These are phyloP conservation scores for Hirudinaria manillensis DNA, from an alignment of 2,888 invertebrate species.

Conservation along the genomic window DNA sequence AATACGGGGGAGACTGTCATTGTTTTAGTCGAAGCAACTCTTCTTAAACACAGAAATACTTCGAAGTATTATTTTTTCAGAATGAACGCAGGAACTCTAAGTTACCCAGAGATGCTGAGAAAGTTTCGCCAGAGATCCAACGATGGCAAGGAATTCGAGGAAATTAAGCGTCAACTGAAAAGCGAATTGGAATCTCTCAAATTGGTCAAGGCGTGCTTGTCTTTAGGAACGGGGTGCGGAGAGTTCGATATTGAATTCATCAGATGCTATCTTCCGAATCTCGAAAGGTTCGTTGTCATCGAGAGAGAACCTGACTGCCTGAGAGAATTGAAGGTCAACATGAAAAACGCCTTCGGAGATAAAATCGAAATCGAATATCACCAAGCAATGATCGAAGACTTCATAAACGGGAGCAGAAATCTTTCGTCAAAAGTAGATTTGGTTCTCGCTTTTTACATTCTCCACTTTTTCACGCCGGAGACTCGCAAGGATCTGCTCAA, in stretches of 20 bases:
- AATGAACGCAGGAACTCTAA: no score
- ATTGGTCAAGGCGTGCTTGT: background rate
- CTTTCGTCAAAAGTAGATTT: background rate
- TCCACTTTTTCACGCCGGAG: background rate
- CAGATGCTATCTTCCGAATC: conserved; percentile 1
- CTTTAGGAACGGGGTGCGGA: conserved; percentile 5
- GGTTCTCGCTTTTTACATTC: background rate
- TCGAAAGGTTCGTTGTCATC: background rate
- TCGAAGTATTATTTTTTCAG: no score
- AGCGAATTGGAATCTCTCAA: background rate
- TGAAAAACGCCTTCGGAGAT: background rate
- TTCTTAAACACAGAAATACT: no score
- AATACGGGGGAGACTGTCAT: no score
- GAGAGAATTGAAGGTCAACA: background rate
- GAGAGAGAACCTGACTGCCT: conserved; percentile 12
- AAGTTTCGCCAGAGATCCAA: background rate
- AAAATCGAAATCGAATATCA: background rate
- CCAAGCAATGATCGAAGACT: conserved; percentile 7
- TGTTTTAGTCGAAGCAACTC: no score
- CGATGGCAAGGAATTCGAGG: background rate
- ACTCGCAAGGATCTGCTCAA: conserved; percentile 3
- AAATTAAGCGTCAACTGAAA: background rate
- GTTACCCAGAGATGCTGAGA: background rate
- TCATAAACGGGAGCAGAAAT: background rate
- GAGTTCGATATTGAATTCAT: conserved; percentile 22